Conservation (phyloP, 2,113 vertebrate species). For the Petrocephalus microphthalmus region DNA sequence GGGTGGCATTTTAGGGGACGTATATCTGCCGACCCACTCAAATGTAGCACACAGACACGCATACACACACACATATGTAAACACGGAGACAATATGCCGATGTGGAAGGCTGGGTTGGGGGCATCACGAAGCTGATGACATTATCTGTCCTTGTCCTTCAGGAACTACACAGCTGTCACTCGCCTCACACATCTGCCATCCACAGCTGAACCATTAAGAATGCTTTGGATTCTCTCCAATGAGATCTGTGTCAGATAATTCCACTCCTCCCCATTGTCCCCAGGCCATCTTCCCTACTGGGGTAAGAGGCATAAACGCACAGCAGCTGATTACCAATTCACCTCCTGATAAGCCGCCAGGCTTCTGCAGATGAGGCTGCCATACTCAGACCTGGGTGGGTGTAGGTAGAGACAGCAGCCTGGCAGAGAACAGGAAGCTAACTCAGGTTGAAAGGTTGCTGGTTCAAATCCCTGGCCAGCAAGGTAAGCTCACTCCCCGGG, state of each 20-base stretch:
- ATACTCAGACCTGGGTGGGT: background rate
- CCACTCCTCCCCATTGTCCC: background rate
- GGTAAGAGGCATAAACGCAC: background rate
- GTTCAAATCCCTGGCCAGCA: no score
- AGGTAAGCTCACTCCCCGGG: no score
- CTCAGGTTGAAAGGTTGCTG: background rate
- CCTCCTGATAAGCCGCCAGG: background rate
- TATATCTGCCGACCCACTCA: background rate
- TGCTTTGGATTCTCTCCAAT: background rate
- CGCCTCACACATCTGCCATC: background rate
- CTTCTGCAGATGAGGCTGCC: background rate
- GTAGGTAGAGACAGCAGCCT: background rate
- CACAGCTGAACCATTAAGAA: background rate
- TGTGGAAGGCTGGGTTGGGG: no score
- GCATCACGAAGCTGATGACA: background rate
- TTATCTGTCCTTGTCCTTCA: constrained; percentile 7
- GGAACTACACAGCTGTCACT: background rate
- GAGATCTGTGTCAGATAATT: background rate
- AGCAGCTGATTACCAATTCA: background rate
- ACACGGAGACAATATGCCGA: background rate
- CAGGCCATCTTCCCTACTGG: no score
- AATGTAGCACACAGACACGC: background rate
- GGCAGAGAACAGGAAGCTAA: background rate
- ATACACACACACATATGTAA: background rate
- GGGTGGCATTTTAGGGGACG: background rate